Percentiles rank a stretch among this genome's conserved stretches.
Evolutionary conservation across 2,113 vertebrate genomes (phyloP).

Genomic region (Mastomys natalensis): DNA sequence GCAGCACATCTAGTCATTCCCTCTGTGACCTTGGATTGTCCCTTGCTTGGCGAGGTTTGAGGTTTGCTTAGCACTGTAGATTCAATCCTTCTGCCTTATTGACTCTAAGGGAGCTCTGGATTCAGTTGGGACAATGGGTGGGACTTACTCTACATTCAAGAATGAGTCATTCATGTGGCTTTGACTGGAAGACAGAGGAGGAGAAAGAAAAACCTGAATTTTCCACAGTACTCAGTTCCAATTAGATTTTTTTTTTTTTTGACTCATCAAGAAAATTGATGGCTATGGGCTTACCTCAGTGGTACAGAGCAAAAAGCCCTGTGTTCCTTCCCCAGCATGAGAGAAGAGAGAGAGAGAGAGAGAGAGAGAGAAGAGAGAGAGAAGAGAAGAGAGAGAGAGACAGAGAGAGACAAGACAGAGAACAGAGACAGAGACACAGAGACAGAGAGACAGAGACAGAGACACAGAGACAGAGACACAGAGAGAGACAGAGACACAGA

Average conservation of each 20-base stretch:
- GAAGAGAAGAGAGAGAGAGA: too few species aligned
- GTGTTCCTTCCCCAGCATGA: background rate
- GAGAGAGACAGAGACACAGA: too few species aligned
- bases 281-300: background rate
- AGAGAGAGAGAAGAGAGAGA: too few species aligned
- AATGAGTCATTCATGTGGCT: background rate
- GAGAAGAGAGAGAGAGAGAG: too few species aligned
- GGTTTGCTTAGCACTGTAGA: background rate
- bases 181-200: background rate
- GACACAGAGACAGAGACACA: too few species aligned
- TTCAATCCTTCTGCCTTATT: background rate
- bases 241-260: background rate
- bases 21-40: background rate
- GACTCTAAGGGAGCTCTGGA: background rate
- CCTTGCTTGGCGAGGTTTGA: background rate
- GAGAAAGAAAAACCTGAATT: background rate
- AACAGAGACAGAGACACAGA: too few species aligned
- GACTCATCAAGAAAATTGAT: conserved; percentile 15
- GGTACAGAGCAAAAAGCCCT: background rate
- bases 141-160: background rate
- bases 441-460: too few species aligned
- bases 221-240: background rate
- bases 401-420: too few species aligned
- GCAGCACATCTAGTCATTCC: background rate
- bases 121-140: background rate